Evolutionary conservation across 1,140 invertebrate genomes (phyloP).

Genomic region (Musca vetustissima): DNA sequence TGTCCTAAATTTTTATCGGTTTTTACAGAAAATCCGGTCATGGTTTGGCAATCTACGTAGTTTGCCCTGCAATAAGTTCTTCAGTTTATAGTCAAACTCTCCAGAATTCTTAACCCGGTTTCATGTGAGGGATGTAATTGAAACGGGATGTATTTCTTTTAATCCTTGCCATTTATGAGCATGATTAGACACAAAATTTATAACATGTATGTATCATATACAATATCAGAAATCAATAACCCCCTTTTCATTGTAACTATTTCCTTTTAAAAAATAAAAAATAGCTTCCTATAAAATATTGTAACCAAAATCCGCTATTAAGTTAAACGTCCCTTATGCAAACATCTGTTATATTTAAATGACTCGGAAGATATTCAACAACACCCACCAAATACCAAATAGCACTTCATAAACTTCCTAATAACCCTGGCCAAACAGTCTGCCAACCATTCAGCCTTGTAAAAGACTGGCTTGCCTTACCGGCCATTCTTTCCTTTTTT

Average conservation of each 20-base stretch:
- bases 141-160: too few relatives aligned
- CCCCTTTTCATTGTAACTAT: not conserved
- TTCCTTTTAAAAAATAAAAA: too few relatives aligned
- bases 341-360: slow-evolving; percentile 23
- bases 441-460: not conserved
- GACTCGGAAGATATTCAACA: slow-evolving; percentile 18
- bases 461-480: not conserved
- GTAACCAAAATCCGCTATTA: slow-evolving; percentile 12
- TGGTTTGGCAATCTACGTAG: too few relatives aligned
- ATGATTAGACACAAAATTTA: slow-evolving; percentile 13
- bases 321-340: slow-evolving; percentile 9
- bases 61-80: too few relatives aligned
- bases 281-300: too few relatives aligned
- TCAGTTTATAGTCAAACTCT: too few relatives aligned
- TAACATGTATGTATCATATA: not conserved
- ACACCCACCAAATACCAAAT: not conserved
- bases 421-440: not conserved
- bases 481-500: not conserved
- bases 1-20: too few relatives aligned
- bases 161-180: not conserved
- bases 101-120: too few relatives aligned
- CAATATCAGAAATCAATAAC: not conserved
- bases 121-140: too few relatives aligned
- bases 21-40: too few relatives aligned
- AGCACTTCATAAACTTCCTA: slow-evolving; percentile 13